phyloP scores from a whole-genome alignment of 2,888 invertebrate species.

The Balanococcus diminutus region DNA sequence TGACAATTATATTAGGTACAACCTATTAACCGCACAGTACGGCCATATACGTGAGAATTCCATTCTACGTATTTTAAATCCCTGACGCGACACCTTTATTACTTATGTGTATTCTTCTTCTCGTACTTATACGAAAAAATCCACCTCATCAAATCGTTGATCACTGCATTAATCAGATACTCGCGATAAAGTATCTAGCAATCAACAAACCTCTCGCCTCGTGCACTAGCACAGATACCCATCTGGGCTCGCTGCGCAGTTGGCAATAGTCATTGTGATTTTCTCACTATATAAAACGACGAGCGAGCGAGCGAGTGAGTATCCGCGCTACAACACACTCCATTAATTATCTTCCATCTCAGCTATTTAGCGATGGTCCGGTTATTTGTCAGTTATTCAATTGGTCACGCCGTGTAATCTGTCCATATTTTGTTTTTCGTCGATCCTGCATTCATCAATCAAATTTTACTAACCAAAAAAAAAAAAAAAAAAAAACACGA shows the following conservation, averaged over 20 bases:
- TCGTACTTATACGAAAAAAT: neutral
- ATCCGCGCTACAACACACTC: neutral
- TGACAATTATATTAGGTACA: neutral
- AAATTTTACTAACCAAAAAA: neutral
- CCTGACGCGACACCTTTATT: neutral
- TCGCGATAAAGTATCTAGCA: neutral
- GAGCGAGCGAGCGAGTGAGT: too few relatives aligned
- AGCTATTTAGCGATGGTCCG: neutral
- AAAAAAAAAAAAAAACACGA: too few relatives aligned
- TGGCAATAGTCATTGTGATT: neutral
- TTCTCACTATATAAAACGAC: neutral
- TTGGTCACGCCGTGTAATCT: slow-evolving; percentile 12
- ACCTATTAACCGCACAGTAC: neutral
- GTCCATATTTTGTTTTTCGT: neutral
- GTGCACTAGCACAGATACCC: neutral
- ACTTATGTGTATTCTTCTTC: neutral
- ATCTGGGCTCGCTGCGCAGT: neutral
- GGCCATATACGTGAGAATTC: neutral
- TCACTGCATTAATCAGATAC: neutral
- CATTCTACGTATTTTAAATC: neutral
- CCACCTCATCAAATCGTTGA: neutral
- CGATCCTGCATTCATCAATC: neutral
- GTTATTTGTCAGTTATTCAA: slow-evolving; percentile 23
- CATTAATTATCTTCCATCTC: neutral
- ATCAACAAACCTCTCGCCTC: neutral